Evolutionary conservation across 2,797 vertebrate species (phyloP).

Genomic region (Poeciliopsis gracilis): DNA sequence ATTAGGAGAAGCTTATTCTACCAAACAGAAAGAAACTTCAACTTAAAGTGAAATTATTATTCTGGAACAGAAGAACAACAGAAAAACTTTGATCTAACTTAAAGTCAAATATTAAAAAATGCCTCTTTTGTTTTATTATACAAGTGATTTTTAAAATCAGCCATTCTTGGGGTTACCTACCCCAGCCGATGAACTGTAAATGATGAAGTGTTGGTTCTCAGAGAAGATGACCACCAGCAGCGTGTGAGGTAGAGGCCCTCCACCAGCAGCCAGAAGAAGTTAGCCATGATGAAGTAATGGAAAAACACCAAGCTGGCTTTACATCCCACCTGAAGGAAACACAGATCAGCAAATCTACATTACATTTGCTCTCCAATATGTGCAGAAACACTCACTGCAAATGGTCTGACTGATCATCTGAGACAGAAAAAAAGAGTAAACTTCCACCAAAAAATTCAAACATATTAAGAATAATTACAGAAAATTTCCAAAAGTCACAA

Average conservation of each 20-base stretch:
- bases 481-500: too few species aligned
- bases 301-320: slow-evolving; percentile 89
- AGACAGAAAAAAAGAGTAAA: too few species aligned
- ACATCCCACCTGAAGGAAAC: slow-evolving; percentile 86
- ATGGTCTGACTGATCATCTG: not conserved
- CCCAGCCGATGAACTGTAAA: slow-evolving; percentile 92
- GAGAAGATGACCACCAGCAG: slow-evolving; percentile 88
- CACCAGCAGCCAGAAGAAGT: slow-evolving; percentile 94
- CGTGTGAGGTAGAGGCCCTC: slow-evolving; percentile 93
- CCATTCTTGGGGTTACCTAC: slow-evolving; percentile 66
- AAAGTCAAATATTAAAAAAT: not conserved
- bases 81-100: not conserved
- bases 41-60: not conserved
- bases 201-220: slow-evolving; percentile 81
- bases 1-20: not conserved
- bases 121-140: not conserved
- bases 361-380: not conserved
- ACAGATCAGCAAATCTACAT: not conserved
- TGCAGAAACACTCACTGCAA: not conserved
- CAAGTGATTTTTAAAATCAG: not conserved
- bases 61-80: not conserved
- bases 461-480: too few species aligned
- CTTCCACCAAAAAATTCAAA: too few species aligned
- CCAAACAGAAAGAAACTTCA: not conserved
- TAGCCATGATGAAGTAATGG: slow-evolving; percentile 93